These are phyloP conservation scores for Syrphus vitripennis DNA, from an alignment of 2,888 invertebrate species.

Conservation along the genomic window DNA sequence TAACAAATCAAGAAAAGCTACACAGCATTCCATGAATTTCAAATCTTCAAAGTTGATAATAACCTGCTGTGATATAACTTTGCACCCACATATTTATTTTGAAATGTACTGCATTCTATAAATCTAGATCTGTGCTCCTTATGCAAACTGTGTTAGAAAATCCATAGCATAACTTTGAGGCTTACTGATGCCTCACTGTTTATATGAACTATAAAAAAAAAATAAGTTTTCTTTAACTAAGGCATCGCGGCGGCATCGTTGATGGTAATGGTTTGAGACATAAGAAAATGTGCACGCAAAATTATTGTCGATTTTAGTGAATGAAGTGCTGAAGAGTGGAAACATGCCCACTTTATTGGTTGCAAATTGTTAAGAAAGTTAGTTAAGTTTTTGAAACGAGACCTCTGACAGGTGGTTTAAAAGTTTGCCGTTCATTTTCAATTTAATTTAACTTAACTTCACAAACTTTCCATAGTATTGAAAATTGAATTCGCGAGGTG, in stretches of 20 bases:
- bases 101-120: background rate
- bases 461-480: background rate
- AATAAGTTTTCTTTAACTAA: slow-evolving; percentile 35
- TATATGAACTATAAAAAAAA: background rate
- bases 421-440: slow-evolving; percentile 16
- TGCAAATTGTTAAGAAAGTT: slow-evolving; percentile 34
- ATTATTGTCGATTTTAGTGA: slow-evolving; percentile 63
- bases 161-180: slow-evolving; percentile 43
- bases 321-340: slow-evolving; percentile 48
- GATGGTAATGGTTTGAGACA: background rate
- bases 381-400: slow-evolving; percentile 24
- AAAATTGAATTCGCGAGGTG: background rate
- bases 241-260: slow-evolving; percentile 14
- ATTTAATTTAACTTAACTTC: background rate
- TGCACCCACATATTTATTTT: no score
- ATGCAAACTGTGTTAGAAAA: slow-evolving; percentile 43
- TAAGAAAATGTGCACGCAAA: slow-evolving; percentile 19
- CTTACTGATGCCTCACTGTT: slow-evolving; percentile 54
- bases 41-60: no score
- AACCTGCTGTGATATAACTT: no score
- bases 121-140: slow-evolving; percentile 24
- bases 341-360: slow-evolving; percentile 44
- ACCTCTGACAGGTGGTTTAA: slow-evolving; percentile 59
- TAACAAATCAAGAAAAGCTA: no score
- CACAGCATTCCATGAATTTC: no score